These are phyloP conservation scores for Hycleus cichorii DNA, from an alignment of 1,140 invertebrate species.

Conservation along the genomic window DNA sequence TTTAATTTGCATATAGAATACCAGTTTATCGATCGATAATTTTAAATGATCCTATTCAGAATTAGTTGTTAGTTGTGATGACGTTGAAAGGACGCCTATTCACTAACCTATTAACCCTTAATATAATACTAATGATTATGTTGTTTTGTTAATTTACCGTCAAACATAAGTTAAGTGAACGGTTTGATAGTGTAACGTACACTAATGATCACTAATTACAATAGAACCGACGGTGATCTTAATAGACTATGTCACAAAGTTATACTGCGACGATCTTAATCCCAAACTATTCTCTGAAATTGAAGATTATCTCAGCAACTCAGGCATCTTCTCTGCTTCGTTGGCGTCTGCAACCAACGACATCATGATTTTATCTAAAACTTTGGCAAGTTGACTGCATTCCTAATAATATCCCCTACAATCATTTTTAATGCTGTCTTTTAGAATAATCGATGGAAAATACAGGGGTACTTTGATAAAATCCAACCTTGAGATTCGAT, in stretches of 20 bases:
- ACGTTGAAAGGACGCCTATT: too few relatives aligned
- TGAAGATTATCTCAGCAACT: constrained; percentile 20
- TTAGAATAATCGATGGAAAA: too few relatives aligned
- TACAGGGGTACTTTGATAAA: too few relatives aligned
- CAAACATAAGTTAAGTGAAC: constrained; percentile 32
- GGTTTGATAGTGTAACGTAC: constrained; percentile 26
- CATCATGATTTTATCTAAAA: too few relatives aligned
- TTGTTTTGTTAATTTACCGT: constrained; percentile 31
- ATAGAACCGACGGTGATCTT: constrained; percentile 22
- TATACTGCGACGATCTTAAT: constrained; percentile 22
- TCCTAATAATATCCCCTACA: too few relatives aligned
- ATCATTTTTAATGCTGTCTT: too few relatives aligned
- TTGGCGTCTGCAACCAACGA: neutral
- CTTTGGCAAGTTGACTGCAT: too few relatives aligned
- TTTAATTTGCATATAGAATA: constrained; percentile 26
- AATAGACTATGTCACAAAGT: constrained; percentile 20
- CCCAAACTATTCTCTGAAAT: constrained; percentile 15
- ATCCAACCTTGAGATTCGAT: too few relatives aligned
- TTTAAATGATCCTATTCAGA: too few relatives aligned
- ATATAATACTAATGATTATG: constrained; percentile 21
- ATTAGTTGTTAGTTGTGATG: too few relatives aligned
- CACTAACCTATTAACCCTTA: too few relatives aligned
- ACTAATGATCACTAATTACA: constrained; percentile 33
- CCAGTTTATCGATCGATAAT: neutral
- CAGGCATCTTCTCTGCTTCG: neutral